Conservation (phyloP, 2,888 invertebrate species). For the Cerastis leucographa region DNA sequence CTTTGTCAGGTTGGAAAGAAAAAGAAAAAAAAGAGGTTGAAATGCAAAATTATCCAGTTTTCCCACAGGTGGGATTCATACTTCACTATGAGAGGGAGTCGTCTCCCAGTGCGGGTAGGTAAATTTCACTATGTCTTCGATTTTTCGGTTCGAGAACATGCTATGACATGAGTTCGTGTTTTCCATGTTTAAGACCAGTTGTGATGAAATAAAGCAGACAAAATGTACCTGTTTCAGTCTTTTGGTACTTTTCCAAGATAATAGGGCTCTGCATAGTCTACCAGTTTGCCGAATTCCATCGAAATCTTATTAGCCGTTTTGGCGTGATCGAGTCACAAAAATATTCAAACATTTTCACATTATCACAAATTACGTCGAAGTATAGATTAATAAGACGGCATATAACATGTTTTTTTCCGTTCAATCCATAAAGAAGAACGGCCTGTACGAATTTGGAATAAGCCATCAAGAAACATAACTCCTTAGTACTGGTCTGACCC, state of each 20-base stretch:
- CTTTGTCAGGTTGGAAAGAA: background rate
- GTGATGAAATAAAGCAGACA: background rate
- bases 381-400: background rate
- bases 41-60: no score
- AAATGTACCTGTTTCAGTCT: background rate
- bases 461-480: conserved; percentile 37
- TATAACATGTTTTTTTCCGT: no score
- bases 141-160: no score
- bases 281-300: background rate
- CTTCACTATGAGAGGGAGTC: no score
- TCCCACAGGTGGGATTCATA: no score
- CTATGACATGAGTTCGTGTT: background rate
- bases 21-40: no score
- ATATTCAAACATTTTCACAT: background rate
- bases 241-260: no score
- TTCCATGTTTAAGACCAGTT: background rate
- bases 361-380: background rate
- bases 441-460: conserved; percentile 27
- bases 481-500: conserved; percentile 46
- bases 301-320: background rate
- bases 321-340: background rate
- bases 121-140: no score
- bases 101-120: no score
- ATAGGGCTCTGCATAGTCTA: no score
- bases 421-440: background rate